Evolutionary conservation across 2,888 invertebrate genomes (phyloP).

Genomic region (Melieria omissa): DNA sequence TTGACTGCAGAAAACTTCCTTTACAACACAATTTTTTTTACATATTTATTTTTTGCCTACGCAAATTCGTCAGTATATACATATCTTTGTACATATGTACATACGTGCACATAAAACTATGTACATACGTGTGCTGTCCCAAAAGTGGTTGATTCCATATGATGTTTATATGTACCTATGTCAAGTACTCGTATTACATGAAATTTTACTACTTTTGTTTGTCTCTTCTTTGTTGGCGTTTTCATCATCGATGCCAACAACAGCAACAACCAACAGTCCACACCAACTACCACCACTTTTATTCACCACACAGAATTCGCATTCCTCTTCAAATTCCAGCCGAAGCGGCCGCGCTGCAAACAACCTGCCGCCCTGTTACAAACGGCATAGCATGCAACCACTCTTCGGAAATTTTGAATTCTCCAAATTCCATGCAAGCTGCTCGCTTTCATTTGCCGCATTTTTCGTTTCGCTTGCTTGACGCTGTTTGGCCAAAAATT

Average conservation of each 20-base stretch:
- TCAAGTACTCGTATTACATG: background rate
- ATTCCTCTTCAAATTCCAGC: conserved; percentile 51
- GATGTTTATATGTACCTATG: background rate
- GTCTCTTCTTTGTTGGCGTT: conserved; percentile 6
- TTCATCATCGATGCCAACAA: background rate
- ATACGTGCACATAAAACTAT: too few species aligned
- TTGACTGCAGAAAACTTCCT: too few species aligned
- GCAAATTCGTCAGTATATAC: too few species aligned
- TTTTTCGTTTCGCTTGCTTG: conserved; percentile 16
- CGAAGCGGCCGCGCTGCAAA: conserved; percentile 47
- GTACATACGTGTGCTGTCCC: background rate
- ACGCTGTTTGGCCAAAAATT: background rate
- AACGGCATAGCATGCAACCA: conserved; percentile 63
- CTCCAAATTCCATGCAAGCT: conserved; percentile 54
- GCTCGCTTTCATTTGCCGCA: conserved; percentile 10
- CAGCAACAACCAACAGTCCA: background rate
- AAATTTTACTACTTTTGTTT: background rate
- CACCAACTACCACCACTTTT: background rate
- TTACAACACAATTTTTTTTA: too few species aligned
- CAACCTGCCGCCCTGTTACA: conserved; percentile 58
- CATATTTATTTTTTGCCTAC: too few species aligned
- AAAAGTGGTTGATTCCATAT: background rate
- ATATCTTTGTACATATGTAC: background rate
- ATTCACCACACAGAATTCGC: background rate
- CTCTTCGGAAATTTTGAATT: conserved; percentile 63